phyloP scores from a whole-genome alignment of 1,140 invertebrate genomes.

The Lepidurus arcticus region DNA sequence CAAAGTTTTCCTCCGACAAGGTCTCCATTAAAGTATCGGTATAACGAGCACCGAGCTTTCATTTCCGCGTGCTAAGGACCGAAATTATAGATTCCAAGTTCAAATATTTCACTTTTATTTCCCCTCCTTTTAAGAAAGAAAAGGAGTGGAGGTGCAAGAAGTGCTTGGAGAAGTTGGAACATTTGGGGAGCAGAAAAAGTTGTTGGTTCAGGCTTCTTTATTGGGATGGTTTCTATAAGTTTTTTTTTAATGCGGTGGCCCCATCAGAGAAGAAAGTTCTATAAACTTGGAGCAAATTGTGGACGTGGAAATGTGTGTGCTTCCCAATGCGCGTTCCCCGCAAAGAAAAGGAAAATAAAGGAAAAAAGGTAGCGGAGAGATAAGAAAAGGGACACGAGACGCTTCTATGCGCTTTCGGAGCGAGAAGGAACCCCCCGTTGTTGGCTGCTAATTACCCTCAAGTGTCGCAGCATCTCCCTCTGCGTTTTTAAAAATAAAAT shows the following conservation, averaged over 20 bases:
- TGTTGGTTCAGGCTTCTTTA: no score
- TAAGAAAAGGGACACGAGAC: conserved; percentile 18
- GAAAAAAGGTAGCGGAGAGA: neutral
- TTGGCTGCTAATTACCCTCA: conserved; percentile 21
- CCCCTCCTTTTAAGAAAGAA: no score
- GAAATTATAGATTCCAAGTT: no score
- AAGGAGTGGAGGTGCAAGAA: no score
- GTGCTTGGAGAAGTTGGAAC: no score
- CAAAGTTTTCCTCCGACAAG: neutral
- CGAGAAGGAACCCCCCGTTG: conserved; percentile 12
- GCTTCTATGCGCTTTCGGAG: neutral
- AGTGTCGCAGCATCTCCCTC: conserved; percentile 20
- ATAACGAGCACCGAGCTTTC: neutral
- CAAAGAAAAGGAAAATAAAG: neutral
- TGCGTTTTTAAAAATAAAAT: conserved; percentile 20
- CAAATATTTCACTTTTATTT: no score
- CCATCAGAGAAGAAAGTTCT: conserved; percentile 11
- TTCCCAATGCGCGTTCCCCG: neutral
- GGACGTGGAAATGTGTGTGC: neutral
- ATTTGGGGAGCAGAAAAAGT: no score
- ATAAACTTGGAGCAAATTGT: conserved; percentile 10
- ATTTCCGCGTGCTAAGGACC: neutral
- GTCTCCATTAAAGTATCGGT: neutral
- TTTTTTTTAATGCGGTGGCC: neutral
- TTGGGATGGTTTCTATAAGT: no score